A percentile compares a stretch with the other conserved stretches of the same genome.
These are phyloP conservation scores for Brenthis ino DNA, from an alignment of 2,888 invertebrate genomes.

Conservation along the genomic window DNA sequence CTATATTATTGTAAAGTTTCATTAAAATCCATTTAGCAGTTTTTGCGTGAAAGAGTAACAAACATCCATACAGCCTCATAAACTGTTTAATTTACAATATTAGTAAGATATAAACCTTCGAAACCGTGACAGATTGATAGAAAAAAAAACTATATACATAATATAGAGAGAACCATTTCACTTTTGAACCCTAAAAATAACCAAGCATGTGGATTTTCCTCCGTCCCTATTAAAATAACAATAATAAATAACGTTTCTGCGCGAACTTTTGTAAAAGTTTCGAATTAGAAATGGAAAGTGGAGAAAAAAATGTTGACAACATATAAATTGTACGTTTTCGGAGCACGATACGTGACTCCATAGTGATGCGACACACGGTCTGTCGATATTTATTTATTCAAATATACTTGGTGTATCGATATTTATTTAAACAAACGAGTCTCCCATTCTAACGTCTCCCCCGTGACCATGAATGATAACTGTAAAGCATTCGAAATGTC, in stretches of 20 bases:
- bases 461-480: too few species aligned
- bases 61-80: too few species aligned
- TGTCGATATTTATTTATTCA: constrained; percentile 1
- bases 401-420: too few species aligned
- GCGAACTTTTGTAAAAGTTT: constrained; percentile 28
- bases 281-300: constrained; percentile 32
- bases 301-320: constrained; percentile 29
- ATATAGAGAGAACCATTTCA: background rate
- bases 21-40: too few species aligned
- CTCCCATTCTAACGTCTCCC: too few species aligned
- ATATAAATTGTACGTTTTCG: constrained; percentile 34
- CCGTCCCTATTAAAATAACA: constrained; percentile 27
- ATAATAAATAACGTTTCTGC: constrained; percentile 26
- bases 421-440: too few species aligned
- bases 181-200: constrained; percentile 3
- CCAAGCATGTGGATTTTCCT: constrained; percentile 5
- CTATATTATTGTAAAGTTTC: too few species aligned
- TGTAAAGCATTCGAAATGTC: too few species aligned
- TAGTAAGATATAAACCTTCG: too few species aligned
- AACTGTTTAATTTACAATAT: too few species aligned
- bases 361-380: constrained; percentile 20
- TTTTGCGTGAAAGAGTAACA: too few species aligned
- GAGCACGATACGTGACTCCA: constrained; percentile 25
- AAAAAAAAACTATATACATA: background rate
- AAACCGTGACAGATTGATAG: background rate